Conservation (phyloP, 2,888 invertebrate genomes). For the Ommatoiulus sabulosus region DNA sequence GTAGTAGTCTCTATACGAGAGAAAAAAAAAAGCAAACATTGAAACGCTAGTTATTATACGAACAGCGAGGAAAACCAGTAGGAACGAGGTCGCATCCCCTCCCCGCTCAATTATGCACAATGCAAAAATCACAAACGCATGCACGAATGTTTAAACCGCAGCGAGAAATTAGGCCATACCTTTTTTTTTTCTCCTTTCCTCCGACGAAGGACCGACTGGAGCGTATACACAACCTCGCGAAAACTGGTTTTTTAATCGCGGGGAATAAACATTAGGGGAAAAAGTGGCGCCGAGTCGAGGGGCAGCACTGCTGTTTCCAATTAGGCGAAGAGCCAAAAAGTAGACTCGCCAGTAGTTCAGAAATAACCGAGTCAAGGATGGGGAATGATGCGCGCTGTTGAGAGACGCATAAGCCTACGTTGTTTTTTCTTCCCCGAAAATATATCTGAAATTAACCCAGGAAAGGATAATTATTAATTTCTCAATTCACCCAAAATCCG, state of each 20-base stretch:
- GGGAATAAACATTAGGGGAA: neutral
- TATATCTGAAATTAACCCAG: too few relatives aligned
- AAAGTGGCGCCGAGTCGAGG: neutral
- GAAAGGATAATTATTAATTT: too few relatives aligned
- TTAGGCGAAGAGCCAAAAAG: neutral
- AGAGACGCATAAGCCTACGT: too few relatives aligned
- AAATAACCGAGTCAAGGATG: neutral
- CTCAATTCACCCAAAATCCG: too few relatives aligned
- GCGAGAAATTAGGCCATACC: neutral
- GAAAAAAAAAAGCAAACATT: neutral
- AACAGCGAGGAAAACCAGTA: neutral
- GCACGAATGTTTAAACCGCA: neutral
- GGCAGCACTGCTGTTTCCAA: neutral
- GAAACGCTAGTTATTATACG: too few relatives aligned
- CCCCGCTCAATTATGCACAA: neutral
- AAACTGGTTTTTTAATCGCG: neutral
- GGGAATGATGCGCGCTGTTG: too few relatives aligned
- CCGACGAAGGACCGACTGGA: neutral
- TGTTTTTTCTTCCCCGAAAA: too few relatives aligned
- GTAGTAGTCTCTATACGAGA: neutral
- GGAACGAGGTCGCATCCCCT: neutral
- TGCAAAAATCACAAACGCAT: neutral
- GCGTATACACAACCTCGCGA: neutral
- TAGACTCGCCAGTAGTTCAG: slow-evolving; percentile 18
- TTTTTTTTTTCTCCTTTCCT: neutral